Conservation (phyloP, 2,113 vertebrate species). For the Oryctolagus cuniculus region mOryCun1.1 NC_091436.1:149596001-149596500, state of each 20-base stretch:
- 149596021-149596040: neutral
- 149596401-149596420: neutral
- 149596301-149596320: neutral
- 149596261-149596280: neutral
- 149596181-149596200: neutral
- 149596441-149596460: neutral
- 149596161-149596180: neutral
- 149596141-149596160: neutral
- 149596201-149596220: neutral
- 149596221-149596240: neutral
- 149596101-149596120: neutral
- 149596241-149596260: conserved; percentile 5
- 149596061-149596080: neutral
- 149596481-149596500: neutral
- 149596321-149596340: neutral
- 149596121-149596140: neutral
- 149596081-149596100: neutral
- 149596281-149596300: neutral
- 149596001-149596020: neutral
- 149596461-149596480: neutral
- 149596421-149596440: neutral
- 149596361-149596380: neutral
- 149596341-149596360: neutral
- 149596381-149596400: neutral
- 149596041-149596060: neutral